Percentiles rank a stretch among this genome's conserved stretches.
Evolutionary conservation across 2,888 invertebrate genomes (phyloP).

Genomic region (Pyrocoelia pectoralis): DNA sequence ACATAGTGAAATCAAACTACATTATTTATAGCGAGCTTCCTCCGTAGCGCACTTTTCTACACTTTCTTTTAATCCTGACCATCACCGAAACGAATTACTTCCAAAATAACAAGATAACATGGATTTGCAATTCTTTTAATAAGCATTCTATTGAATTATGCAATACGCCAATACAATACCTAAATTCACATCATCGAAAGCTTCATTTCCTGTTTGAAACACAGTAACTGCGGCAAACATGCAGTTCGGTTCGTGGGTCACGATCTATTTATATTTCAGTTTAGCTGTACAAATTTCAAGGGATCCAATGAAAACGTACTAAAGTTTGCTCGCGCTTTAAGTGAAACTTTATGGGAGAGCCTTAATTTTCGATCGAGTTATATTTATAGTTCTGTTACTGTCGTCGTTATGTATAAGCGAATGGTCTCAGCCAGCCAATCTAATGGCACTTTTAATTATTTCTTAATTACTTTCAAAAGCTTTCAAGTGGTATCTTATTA

Average conservation of each 20-base stretch:
- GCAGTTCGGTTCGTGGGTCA: conserved; percentile 23
- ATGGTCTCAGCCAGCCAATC: no score
- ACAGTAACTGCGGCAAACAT: conserved; percentile 27
- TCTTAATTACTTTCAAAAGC: no score
- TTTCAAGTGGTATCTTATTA: no score
- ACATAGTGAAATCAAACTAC: no score
- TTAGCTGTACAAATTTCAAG: conserved; percentile 19
- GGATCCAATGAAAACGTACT: conserved; percentile 13
- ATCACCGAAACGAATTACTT: background rate
- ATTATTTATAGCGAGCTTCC: no score
- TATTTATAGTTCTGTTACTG: no score
- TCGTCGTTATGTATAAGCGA: no score
- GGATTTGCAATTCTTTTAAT: background rate
- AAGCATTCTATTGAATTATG: conserved; percentile 3
- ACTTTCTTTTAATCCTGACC: no score
- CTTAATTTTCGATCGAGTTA: no score
- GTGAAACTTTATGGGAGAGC: background rate
- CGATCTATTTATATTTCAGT: conserved; percentile 24
- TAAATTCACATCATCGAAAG: conserved; percentile 28
- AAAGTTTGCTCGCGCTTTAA: background rate
- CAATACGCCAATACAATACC: conserved; percentile 27
- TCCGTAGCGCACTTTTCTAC: no score
- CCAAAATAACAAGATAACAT: background rate
- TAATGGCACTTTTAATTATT: no score
- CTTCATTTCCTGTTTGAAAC: conserved; percentile 32